Percentiles rank a stretch among this genome's conserved stretches.
Conservation (phyloP, 2,888 invertebrate species). For the Latrodectus hesperus region DNA sequence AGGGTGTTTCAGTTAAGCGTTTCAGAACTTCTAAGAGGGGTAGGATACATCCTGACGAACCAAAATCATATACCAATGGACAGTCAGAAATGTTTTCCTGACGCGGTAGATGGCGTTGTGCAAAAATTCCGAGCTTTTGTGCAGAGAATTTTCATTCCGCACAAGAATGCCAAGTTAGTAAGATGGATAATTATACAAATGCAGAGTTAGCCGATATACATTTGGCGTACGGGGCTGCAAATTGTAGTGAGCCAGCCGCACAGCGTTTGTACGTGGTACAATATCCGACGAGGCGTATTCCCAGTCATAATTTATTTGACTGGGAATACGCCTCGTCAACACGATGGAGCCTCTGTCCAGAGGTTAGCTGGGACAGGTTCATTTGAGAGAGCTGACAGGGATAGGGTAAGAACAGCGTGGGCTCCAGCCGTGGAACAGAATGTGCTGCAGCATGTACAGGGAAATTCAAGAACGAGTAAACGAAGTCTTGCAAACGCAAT, state of each 20-base stretch:
- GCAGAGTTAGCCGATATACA: constrained; percentile 34
- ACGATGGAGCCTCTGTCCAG: no score
- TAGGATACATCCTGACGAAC: no score
- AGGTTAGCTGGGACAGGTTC: no score
- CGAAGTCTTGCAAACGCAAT: background rate
- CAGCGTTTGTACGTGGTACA: constrained; percentile 7
- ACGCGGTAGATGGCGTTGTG: constrained; percentile 7
- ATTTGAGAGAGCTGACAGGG: background rate
- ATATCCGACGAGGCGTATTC: background rate
- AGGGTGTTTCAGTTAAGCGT: no score
- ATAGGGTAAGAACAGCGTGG: background rate
- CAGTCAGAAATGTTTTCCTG: no score
- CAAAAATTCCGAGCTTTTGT: constrained; percentile 1
- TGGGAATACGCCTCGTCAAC: no score
- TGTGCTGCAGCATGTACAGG: constrained; percentile 5
- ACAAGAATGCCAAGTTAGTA: constrained; percentile 5
- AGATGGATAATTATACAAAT: constrained; percentile 10
- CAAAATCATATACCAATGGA: no score
- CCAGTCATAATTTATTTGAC: background rate
- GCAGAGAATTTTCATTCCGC: constrained; percentile 3
- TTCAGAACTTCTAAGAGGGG: no score
- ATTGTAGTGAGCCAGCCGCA: constrained; percentile 31
- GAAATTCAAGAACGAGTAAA: constrained; percentile 6
- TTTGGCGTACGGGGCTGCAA: constrained; percentile 35
- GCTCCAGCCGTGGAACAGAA: constrained; percentile 17